Evolutionary conservation across 1,140 invertebrate genomes (phyloP).

Genomic region (Antheraea mylitta): DNA sequence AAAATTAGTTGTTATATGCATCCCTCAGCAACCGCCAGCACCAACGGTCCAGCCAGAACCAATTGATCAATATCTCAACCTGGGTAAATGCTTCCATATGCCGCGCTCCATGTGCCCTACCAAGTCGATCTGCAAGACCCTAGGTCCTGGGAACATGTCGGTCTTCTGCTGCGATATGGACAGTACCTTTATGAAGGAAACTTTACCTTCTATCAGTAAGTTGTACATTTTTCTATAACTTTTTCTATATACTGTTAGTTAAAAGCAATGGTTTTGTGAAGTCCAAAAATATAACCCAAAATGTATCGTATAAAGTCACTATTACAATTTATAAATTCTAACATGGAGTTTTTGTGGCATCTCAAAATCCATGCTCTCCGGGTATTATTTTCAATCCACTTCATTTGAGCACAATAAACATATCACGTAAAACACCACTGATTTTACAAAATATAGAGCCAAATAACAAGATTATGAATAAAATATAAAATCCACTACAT

Average conservation of each 20-base stretch:
- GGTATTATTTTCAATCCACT: too few species aligned
- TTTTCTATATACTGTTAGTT: background rate
- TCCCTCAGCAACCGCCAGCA: conserved; percentile 42
- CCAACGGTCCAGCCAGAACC: conserved; percentile 44
- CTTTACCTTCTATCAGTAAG: conserved; percentile 42
- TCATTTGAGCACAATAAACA: too few species aligned
- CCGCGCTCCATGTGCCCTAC: conserved; percentile 53
- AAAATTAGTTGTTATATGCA: background rate
- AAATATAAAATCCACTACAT: too few species aligned
- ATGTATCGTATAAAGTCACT: too few species aligned
- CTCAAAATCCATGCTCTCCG: too few species aligned
- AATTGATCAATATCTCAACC: conserved; percentile 39
- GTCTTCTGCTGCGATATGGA: conserved; percentile 73
- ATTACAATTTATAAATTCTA: too few species aligned
- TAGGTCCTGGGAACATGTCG: conserved; percentile 41
- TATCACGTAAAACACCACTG: too few species aligned
- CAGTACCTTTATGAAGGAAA: conserved; percentile 56
- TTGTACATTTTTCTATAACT: background rate
- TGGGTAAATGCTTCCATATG: conserved; percentile 67
- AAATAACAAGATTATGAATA: too few species aligned
- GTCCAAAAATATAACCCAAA: too few species aligned
- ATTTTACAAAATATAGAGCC: too few species aligned
- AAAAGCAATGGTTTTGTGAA: background rate
- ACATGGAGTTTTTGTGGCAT: too few species aligned
- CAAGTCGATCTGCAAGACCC: conserved; percentile 38